Conservation (phyloP, 2,888 invertebrate genomes). For the Sepioteuthis lessoniana region DNA sequence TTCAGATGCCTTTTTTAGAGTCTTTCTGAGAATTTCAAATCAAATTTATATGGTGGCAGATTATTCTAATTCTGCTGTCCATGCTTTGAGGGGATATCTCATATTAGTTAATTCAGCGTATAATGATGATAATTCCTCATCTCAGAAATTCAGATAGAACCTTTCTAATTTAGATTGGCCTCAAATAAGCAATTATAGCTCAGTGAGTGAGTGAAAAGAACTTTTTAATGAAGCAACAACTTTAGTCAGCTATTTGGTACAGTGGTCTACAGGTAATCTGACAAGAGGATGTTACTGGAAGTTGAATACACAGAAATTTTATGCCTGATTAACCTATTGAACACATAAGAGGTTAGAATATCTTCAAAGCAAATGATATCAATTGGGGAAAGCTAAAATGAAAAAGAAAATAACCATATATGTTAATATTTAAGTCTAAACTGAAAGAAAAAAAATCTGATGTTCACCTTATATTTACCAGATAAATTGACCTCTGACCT, state of each 20-base stretch:
- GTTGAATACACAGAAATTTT: background rate
- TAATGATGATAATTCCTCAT: no score
- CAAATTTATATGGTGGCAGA: no score
- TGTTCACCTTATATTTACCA: background rate
- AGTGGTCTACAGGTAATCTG: background rate
- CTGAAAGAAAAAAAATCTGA: background rate
- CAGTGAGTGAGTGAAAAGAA: background rate
- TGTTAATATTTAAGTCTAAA: background rate
- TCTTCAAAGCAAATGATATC: background rate
- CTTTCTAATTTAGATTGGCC: background rate
- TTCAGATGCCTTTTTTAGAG: no score
- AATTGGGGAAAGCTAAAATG: background rate
- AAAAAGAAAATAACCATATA: background rate
- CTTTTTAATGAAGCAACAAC: background rate
- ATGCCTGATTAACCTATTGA: background rate
- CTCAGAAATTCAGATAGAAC: background rate
- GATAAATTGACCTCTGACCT: background rate
- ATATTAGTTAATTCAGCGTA: no score
- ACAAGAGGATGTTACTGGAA: background rate
- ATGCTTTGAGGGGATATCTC: no score
- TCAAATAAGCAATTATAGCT: background rate
- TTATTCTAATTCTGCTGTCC: no score
- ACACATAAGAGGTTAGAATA: background rate
- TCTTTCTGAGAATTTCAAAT: no score
- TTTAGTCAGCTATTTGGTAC: background rate